Percentiles rank a stretch among this genome's conserved stretches.
Conservation (phyloP, 2,113 vertebrate species). For the Syrrhaptes paradoxus region DNA sequence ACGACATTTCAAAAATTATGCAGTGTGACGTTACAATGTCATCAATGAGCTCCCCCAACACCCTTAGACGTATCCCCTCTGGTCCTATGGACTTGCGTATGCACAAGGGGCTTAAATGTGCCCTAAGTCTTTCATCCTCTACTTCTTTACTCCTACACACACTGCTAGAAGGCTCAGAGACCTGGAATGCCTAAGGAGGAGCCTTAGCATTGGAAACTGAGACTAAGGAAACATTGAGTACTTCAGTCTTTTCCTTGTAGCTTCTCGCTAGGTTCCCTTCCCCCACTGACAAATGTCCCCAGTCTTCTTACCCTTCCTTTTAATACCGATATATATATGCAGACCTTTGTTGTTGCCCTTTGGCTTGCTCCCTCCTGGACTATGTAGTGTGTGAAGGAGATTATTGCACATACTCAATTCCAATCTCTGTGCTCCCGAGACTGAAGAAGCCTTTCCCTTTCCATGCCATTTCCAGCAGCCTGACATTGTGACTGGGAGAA, state of each 20-base stretch:
- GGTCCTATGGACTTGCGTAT: background rate
- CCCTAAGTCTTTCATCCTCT: background rate
- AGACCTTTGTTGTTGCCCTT: background rate
- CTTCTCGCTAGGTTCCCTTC: background rate
- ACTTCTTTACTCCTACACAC: background rate
- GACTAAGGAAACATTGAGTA: background rate
- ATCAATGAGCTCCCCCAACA: background rate
- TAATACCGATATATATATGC: background rate
- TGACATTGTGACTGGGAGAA: background rate
- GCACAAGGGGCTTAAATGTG: background rate
- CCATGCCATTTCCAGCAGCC: background rate
- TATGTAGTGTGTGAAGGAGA: background rate
- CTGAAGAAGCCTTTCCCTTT: background rate
- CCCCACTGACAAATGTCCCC: background rate
- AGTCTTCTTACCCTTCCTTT: background rate
- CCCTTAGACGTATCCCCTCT: background rate
- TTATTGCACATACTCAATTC: background rate
- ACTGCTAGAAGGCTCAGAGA: background rate
- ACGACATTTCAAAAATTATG: background rate
- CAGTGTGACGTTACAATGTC: background rate
- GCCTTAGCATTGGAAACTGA: background rate
- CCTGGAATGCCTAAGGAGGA: background rate
- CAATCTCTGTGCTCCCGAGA: background rate
- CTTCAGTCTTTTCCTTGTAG: background rate
- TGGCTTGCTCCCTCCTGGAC: background rate